Conservation (phyloP, 2,797 vertebrate genomes). For the Halcyon leucocephala region DNA sequence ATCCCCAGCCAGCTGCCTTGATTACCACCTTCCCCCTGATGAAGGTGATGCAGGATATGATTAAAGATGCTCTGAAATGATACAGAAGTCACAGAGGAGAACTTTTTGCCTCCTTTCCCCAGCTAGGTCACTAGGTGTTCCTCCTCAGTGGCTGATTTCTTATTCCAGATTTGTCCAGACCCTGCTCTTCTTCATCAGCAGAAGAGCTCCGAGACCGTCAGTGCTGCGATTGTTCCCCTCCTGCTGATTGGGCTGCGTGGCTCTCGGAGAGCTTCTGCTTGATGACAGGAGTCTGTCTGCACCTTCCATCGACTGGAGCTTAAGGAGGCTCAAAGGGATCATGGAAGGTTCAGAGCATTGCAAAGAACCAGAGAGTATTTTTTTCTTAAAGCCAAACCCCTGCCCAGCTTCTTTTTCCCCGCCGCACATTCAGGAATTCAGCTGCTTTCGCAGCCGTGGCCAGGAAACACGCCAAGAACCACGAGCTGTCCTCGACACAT, state of each 20-base stretch:
- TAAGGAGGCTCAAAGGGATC: neutral
- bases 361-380: neutral
- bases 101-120: conserved; percentile 7
- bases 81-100: neutral
- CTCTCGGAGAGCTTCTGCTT: conserved; percentile 60
- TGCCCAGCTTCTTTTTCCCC: neutral
- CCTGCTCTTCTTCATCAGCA: conserved; percentile 74
- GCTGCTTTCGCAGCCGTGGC: fast-evolving
- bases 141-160: conserved; percentile 36
- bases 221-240: conserved; percentile 66
- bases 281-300: conserved; percentile 59
- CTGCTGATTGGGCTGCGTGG: conserved; percentile 76
- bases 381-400: neutral
- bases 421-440: neutral
- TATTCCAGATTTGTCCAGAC: conserved; percentile 47
- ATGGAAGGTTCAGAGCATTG: neutral
- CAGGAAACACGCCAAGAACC: neutral
- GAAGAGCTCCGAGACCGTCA: conserved; percentile 53
- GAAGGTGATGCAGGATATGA: neutral
- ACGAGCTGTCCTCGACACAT: fast-evolving
- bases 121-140: conserved; percentile 56
- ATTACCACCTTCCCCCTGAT: conserved; percentile 39
- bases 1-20: conserved; percentile 36
- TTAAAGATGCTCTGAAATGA: conserved; percentile 44
- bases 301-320: conserved; percentile 48